Percentiles rank a stretch among this genome's conserved stretches.
Evolutionary conservation across 2,113 vertebrate species (phyloP).

Genomic region (Pelobates fuscus): DNA sequence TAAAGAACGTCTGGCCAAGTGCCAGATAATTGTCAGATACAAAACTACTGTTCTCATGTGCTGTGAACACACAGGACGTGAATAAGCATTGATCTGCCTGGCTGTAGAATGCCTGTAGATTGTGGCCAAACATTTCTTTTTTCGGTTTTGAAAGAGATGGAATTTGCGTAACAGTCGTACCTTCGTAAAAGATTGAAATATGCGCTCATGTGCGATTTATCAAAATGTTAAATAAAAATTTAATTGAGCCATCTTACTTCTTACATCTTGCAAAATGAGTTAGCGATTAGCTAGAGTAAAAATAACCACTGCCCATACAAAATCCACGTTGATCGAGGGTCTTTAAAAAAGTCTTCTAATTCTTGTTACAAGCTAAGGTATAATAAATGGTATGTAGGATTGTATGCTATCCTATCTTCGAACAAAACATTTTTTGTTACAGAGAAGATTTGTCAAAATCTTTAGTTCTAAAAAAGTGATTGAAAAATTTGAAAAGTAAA

Average conservation of each 20-base stretch:
- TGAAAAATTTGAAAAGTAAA: too few species aligned
- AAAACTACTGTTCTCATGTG: conserved; percentile 6
- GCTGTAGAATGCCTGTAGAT: too few species aligned
- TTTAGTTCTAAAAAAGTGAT: too few species aligned
- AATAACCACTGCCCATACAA: not conserved
- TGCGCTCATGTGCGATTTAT: not conserved
- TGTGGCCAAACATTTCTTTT: too few species aligned
- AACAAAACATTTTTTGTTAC: too few species aligned
- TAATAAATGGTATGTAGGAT: too few species aligned
- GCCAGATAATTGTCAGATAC: conserved; percentile 25
- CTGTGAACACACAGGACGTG: too few species aligned
- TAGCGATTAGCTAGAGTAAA: not conserved
- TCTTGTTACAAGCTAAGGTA: too few species aligned
- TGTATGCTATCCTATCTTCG: too few species aligned
- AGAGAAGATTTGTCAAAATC: too few species aligned
- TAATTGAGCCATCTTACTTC: not conserved
- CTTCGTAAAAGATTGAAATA: not conserved
- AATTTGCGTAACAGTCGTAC: not conserved
- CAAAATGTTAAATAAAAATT: not conserved
- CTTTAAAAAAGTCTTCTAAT: not conserved
- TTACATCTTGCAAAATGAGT: not conserved
- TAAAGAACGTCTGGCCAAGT: conserved; percentile 4
- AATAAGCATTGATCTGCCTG: too few species aligned
- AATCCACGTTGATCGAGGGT: not conserved
- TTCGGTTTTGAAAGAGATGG: too few species aligned